Conservation (phyloP, 2,888 invertebrate genomes). For the Cheilosia pagana region DNA sequence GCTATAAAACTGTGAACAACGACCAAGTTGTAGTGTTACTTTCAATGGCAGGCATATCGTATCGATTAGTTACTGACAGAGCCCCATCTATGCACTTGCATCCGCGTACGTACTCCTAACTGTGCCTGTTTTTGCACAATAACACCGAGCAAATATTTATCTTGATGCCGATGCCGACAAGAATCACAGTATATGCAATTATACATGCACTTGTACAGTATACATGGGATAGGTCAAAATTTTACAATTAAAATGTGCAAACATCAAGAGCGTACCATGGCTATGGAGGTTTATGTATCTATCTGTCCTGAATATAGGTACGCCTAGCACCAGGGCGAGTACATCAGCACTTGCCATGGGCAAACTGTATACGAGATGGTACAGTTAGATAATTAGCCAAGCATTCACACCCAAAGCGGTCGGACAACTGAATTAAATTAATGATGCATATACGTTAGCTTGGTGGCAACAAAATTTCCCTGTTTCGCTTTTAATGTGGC, state of each 20-base stretch:
- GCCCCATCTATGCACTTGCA: conserved; percentile 1
- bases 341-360: conserved; percentile 2
- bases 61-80: conserved; percentile 2
- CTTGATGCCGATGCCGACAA: conserved; percentile 8
- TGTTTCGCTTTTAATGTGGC: conserved; percentile 9
- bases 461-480: neutral
- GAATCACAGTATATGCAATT: neutral
- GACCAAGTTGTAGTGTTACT: too few relatives aligned
- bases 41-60: neutral
- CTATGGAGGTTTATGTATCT: neutral
- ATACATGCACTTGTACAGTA: neutral
- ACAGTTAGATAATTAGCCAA: conserved; percentile 65
- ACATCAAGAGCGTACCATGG: conserved; percentile 12
- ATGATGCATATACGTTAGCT: conserved; percentile 45
- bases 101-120: conserved; percentile 6
- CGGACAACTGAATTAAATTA: conserved; percentile 60
- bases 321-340: conserved; percentile 1
- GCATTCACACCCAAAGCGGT: conserved; percentile 48
- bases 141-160: conserved; percentile 33
- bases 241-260: conserved; percentile 31
- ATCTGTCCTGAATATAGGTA: neutral
- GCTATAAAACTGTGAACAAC: too few relatives aligned
- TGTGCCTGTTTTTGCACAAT: conserved; percentile 6
- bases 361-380: conserved; percentile 43
- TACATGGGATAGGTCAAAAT: conserved; percentile 16